Evolutionary conservation across 2,797 vertebrate species (phyloP), one percentile per base, ranked within the genome.

Genomic region (Malacoraja senta): DNA sequence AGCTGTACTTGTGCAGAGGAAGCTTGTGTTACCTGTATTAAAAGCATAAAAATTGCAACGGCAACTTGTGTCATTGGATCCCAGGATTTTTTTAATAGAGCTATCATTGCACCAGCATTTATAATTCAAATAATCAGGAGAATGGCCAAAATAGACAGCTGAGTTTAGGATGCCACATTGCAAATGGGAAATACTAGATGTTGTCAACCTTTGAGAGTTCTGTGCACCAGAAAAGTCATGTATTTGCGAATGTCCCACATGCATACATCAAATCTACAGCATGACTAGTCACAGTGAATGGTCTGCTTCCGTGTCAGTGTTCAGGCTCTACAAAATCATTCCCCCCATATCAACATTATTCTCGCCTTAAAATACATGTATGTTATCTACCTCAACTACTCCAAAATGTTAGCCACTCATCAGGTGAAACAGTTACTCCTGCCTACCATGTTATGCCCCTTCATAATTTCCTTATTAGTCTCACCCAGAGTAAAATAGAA

Each of bases 391-490:
- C 9, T 61, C 81, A 61, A 63, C 12, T n/a, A 35, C 61, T 32
- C 13, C 29, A 65, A 17, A 61, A 29, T 63, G 13, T 13, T 65
- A 61, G 32, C 29, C 1, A 29, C 2, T 19, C 58, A 65, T n/a
- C 53, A 26, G 80, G 44, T 32, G 32, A 86, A 65, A 13, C 13
- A 35, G 32, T 78, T 78, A 35, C 77, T 78, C 32, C 77, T 19
- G n/a, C 65, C 17, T 88, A 21, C 63, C 13, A 2, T 68, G 21
- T 7, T 32, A 68, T 32, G 1, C 1, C 17, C 63, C 63, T 83
- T 63, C 83, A 63, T 86, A 63, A 86, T 86, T n/a, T 86, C 61
- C 58, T 63, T 15, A 6, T 86, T 86, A 86, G 83, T 58, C 71
- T 63, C 83, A n/a, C 53, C 61, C 83, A 65, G 61, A 21, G 61